These are phyloP conservation scores for Chloroclysta siterata DNA, from an alignment of 2,888 invertebrate species.

Conservation along the genomic window DNA sequence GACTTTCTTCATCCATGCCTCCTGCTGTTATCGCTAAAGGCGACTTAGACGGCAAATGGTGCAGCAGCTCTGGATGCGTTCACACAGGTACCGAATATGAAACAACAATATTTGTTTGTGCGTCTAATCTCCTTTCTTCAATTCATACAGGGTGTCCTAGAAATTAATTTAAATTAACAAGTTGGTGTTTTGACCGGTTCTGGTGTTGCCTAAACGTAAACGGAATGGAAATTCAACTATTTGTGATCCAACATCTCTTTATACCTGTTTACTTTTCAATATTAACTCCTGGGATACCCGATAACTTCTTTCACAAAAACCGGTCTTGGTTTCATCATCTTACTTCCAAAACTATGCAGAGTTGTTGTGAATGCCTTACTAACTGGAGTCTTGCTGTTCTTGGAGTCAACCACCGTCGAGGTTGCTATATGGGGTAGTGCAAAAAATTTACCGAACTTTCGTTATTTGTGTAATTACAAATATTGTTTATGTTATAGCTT, in stretches of 20 bases:
- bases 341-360: background rate
- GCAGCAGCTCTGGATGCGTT: constrained; percentile 91
- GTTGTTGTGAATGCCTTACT: constrained; percentile 7
- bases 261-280: background rate
- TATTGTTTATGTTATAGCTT: constrained; percentile 77
- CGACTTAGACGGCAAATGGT: constrained; percentile 76
- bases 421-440: background rate
- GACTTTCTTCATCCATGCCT: constrained; percentile 72
- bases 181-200: background rate
- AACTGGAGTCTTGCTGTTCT: constrained; percentile 1
- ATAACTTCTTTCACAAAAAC: background rate
- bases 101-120: background rate
- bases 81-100: constrained; percentile 85
- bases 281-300: constrained; percentile 1
- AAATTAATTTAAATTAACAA: constrained; percentile 1
- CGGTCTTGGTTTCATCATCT: constrained; percentile 1
- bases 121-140: background rate
- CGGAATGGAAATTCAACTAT: background rate
- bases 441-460: background rate
- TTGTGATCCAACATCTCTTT: background rate
- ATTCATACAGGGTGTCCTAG: constrained; percentile 1
- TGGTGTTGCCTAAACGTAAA: background rate
- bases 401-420: background rate
- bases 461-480: background rate
- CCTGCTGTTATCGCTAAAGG: constrained; percentile 65